Evolutionary conservation across 2,888 invertebrate genomes (phyloP), one percentile per base, ranked within the genome.

Genomic region (Drosophila histrio): DNA sequence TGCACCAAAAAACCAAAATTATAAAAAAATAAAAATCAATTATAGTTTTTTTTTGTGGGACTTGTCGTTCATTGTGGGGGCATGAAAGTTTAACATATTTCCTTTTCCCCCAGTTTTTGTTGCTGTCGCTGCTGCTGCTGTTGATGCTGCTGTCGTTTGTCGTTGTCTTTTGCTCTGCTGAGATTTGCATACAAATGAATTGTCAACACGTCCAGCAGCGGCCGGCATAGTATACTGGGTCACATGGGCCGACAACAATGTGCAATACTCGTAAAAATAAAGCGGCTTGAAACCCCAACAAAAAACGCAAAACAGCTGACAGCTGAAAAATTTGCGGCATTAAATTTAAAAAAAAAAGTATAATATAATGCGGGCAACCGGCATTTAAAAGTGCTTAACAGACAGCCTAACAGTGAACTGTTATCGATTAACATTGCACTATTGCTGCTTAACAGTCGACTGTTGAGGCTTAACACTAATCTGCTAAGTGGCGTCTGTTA

Each of bases 131-230:
- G 77, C 28, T 54, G n/a, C 54, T 47, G 53, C 39, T 34, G 36
- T 43, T 64, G 49, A 39, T 61, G 57, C 39, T 58, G 60, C 53
- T 64, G 75, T 13, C 74, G 61, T 57, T 64, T 69, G 63, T 36
- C 53, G 61, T 46, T 66, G 75, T 65, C 73, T 73, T 77, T 79
- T 61, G 81, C 70, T 69, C 72, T 68, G 75, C 72, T 69, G 84
- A 88, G 87, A 88, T 88, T 88, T 88, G 82, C 88, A 88, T 88
- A 78, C 86, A 88, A 87, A 88, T 88, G 87, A 88, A 88, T 87
- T 86, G 86, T 87, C 87, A 88, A 85, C 87, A 84, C 72, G 73
- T 72, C 70, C 79, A 61, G 62, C 67, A 44, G 56, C 54, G 52
- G 19, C 47, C 44, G 43, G 36, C 13, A 47, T 49, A 24, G 52